These are phyloP conservation scores for Dicycla oo DNA, from an alignment of 2,888 invertebrate genomes.

Conservation along the genomic window DNA sequence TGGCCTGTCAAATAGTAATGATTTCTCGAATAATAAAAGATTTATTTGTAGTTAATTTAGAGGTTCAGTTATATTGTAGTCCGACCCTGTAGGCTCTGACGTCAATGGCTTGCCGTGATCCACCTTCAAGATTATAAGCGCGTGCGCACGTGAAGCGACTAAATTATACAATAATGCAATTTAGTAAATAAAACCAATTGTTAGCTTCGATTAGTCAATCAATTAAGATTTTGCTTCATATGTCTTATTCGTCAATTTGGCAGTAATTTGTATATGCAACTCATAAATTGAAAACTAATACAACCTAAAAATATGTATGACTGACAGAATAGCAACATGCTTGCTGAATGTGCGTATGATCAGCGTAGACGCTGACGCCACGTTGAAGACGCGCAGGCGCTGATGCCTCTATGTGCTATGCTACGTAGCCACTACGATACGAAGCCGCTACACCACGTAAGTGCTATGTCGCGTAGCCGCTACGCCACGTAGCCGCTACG, in stretches of 20 bases:
- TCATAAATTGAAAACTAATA: background rate
- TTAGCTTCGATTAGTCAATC: slow-evolving; percentile 19
- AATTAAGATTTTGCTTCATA: background rate
- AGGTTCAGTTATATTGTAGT: slow-evolving; percentile 53
- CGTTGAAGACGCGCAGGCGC: no score
- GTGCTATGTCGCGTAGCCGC: background rate
- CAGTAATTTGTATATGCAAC: background rate
- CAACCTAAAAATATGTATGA: no score
- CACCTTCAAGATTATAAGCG: slow-evolving; percentile 65
- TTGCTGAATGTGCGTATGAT: background rate
- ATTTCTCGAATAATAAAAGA: slow-evolving; percentile 25
- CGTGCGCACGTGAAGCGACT: slow-evolving; percentile 63
- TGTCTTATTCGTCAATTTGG: background rate
- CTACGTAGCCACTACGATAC: background rate
- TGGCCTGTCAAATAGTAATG: slow-evolving; percentile 5
- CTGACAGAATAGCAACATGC: background rate
- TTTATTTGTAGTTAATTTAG: slow-evolving; percentile 40
- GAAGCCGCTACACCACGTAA: background rate
- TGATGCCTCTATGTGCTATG: background rate
- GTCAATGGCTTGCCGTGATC: slow-evolving; percentile 74
- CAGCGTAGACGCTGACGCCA: background rate
- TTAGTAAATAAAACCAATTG: slow-evolving; percentile 23
- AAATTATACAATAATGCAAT: slow-evolving; percentile 54
- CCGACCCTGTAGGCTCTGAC: slow-evolving; percentile 75
- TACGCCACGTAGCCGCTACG: background rate